phyloP scores from a whole-genome alignment of 2,888 invertebrate species.

The Biston stratarius region DNA sequence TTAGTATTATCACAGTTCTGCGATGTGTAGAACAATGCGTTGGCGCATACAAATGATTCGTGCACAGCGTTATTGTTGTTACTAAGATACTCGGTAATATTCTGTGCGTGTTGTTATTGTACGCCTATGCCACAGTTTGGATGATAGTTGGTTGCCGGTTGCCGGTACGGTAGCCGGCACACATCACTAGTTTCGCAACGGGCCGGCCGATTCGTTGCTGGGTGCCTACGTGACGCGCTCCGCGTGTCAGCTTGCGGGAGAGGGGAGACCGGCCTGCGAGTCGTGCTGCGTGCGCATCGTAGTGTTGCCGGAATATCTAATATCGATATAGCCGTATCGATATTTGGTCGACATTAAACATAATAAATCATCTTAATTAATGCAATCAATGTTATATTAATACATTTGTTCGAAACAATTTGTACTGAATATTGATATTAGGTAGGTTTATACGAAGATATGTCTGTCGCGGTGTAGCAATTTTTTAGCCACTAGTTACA shows the following conservation, averaged over 20 bases:
- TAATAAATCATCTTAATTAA: not conserved
- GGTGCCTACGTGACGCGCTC: conserved; percentile 83
- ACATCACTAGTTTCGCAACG: conserved; percentile 29
- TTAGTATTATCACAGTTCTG: not conserved
- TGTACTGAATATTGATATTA: too few relatives aligned
- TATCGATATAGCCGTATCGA: not conserved
- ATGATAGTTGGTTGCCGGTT: conserved; percentile 7
- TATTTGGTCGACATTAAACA: not conserved
- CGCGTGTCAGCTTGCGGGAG: conserved; percentile 71
- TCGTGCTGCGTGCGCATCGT: conserved; percentile 73
- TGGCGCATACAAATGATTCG: not conserved
- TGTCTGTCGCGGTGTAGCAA: too few relatives aligned
- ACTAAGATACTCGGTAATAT: conserved; percentile 5
- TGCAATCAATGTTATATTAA: not conserved
- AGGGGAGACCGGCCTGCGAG: conserved; percentile 69
- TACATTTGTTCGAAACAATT: not conserved
- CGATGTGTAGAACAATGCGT: not conserved
- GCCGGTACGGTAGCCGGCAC: conserved; percentile 11
- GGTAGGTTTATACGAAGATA: too few relatives aligned
- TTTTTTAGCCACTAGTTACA: too few relatives aligned
- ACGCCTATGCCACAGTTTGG: conserved; percentile 5
- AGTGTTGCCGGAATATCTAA: conserved; percentile 44
- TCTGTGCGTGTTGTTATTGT: conserved; percentile 29
- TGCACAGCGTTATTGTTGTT: not conserved
- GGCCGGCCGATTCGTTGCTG: conserved; percentile 40